These are phyloP conservation scores for Clivina fossor DNA, from an alignment of 2,888 invertebrate species.

Conservation along the genomic window DNA sequence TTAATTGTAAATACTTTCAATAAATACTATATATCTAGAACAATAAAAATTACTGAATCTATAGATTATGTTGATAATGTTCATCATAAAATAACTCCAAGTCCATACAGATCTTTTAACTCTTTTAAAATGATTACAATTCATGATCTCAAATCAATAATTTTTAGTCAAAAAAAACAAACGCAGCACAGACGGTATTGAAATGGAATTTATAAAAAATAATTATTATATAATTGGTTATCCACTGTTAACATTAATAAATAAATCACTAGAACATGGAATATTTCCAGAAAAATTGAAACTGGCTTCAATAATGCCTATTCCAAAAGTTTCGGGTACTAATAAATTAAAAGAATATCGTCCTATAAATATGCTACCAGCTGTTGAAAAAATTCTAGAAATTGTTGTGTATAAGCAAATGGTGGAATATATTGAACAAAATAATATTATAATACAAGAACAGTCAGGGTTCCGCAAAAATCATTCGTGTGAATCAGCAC, in stretches of 20 bases:
- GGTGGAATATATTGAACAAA: not conserved
- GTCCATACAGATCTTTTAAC: too few relatives aligned
- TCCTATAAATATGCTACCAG: conserved; percentile 2
- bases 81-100: too few relatives aligned
- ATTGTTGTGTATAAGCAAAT: not conserved
- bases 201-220: not conserved
- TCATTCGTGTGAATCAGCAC: conserved; percentile 1
- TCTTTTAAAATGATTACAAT: too few relatives aligned
- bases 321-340: not conserved
- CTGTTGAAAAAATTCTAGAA: conserved; percentile 1
- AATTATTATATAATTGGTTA: not conserved
- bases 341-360: conserved; percentile 2
- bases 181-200: too few relatives aligned
- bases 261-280: not conserved
- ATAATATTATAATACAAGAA: not conserved
- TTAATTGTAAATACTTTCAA: too few relatives aligned
- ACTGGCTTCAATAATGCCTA: not conserved
- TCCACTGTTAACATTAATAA: conserved; percentile 4
- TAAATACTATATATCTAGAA: too few relatives aligned
- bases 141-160: too few relatives aligned
- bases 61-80: too few relatives aligned
- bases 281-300: conserved; percentile 1
- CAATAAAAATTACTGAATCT: too few relatives aligned
- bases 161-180: too few relatives aligned
- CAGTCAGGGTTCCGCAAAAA: conserved; percentile 3